A percentile compares a stretch with the other conserved stretches of the same genome.
These are phyloP conservation scores for Nannospalax galili DNA, from an alignment of 2,113 vertebrate genomes.

Conservation along the genomic window DNA sequence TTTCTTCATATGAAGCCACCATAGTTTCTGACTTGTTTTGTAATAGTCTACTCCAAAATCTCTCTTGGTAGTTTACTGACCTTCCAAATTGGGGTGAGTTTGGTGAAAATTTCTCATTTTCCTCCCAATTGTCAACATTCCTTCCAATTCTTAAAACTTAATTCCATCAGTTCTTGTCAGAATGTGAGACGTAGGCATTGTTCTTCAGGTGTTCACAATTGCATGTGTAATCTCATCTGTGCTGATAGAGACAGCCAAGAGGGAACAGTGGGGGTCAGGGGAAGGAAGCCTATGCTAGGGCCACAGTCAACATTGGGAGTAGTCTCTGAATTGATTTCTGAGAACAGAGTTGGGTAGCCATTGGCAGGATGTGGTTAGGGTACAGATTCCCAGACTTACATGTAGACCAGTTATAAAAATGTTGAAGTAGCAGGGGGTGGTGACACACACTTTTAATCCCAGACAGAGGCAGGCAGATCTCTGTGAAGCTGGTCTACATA, in stretches of 20 bases:
- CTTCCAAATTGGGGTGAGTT: conserved; percentile 11
- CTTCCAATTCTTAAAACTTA: not conserved
- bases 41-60: not conserved
- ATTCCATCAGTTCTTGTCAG: not conserved
- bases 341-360: not conserved
- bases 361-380: not conserved
- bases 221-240: not conserved
- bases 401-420: not conserved
- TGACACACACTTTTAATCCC: no score
- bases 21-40: conserved; percentile 22
- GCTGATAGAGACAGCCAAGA: not conserved
- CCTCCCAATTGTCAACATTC: not conserved
- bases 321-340: not conserved
- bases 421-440: not conserved
- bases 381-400: not conserved
- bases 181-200: not conserved
- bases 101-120: conserved; percentile 28
- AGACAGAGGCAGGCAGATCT: no score
- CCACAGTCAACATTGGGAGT: not conserved
- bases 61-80: conserved; percentile 4
- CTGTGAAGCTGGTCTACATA: no score
- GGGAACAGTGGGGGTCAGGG: not conserved
- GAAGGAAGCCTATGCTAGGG: not conserved
- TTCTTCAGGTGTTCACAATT: not conserved
- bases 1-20: conserved; percentile 32